A percentile compares a stretch with the other conserved stretches of the same genome.
phyloP scores from a whole-genome alignment of 1,140 invertebrate genomes.

The Thrips palmi region DNA sequence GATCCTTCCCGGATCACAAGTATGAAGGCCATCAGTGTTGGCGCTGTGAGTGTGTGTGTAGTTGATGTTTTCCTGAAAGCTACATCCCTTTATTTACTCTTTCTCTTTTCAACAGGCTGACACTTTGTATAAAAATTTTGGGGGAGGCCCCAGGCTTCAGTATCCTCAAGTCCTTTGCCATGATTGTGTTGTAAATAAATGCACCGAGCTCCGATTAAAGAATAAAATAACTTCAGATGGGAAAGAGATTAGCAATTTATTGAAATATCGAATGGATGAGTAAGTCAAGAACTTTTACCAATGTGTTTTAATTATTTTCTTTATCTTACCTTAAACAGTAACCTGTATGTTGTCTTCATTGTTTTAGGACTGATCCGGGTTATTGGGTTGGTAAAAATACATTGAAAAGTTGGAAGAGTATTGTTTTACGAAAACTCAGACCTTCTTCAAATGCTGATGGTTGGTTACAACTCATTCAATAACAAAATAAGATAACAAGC shows the following conservation, averaged over 20 bases:
- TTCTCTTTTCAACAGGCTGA: constrained; percentile 15
- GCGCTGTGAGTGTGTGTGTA: constrained; percentile 12
- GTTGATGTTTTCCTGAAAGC: not conserved
- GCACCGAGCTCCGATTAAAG: constrained; percentile 12
- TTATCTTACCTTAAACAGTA: too few relatives aligned
- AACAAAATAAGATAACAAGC: too few relatives aligned
- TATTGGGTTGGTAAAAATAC: constrained; percentile 17
- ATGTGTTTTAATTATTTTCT: constrained; percentile 1
- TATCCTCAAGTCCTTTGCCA: constrained; percentile 12
- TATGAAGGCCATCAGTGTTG: constrained; percentile 14
- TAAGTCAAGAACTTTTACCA: constrained; percentile 11
- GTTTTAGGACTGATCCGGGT: constrained; percentile 14
- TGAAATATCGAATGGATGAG: constrained; percentile 14
- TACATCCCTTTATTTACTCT: constrained; percentile 1
- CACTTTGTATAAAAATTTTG: constrained; percentile 14
- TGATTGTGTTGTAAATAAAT: constrained; percentile 16
- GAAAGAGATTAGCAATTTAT: constrained; percentile 14
- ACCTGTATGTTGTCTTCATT: too few relatives aligned
- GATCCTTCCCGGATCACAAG: constrained; percentile 13
- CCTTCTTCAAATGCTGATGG: not conserved
- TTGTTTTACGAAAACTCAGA: too few relatives aligned
- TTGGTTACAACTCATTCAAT: too few relatives aligned
- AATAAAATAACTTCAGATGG: constrained; percentile 14
- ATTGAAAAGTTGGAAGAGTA: constrained; percentile 16
- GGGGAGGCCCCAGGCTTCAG: constrained; percentile 16